Evolutionary conservation across 2,888 invertebrate genomes (phyloP).

Genomic region (Blera fallax): DNA sequence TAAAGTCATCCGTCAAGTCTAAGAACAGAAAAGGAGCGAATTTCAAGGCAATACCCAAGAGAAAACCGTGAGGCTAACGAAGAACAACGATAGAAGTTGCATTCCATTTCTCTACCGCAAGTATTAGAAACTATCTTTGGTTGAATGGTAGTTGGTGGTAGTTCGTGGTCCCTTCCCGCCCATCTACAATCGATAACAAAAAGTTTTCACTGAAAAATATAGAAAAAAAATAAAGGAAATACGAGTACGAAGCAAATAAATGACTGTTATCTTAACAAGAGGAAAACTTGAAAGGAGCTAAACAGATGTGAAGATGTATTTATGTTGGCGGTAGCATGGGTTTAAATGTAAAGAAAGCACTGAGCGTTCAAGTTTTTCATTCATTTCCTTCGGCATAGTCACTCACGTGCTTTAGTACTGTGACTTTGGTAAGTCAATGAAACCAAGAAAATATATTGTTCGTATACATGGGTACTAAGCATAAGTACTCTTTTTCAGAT

Average conservation of each 20-base stretch:
- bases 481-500: not conserved
- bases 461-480: not conserved
- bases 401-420: not conserved
- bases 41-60: slow-evolving; percentile 33
- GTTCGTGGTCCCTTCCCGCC: slow-evolving; percentile 13
- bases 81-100: slow-evolving; percentile 22
- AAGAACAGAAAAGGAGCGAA: slow-evolving; percentile 23
- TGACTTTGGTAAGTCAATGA: not conserved
- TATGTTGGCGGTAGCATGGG: not conserved
- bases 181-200: slow-evolving; percentile 51
- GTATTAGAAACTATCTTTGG: slow-evolving; percentile 21
- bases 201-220: slow-evolving; percentile 7
- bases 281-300: not conserved
- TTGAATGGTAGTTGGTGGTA: not conserved
- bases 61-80: not conserved
- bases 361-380: slow-evolving; percentile 19
- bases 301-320: not conserved
- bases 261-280: slow-evolving; percentile 17
- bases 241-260: slow-evolving; percentile 43
- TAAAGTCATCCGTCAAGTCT: slow-evolving; percentile 62
- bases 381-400: slow-evolving; percentile 18
- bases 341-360: not conserved
- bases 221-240: not conserved
- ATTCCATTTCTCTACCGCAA: slow-evolving; percentile 12
- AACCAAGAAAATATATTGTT: not conserved